These are phyloP conservation scores for Neoniphon sammara DNA, from an alignment of 2,797 vertebrate species.

Conservation along the genomic window DNA sequence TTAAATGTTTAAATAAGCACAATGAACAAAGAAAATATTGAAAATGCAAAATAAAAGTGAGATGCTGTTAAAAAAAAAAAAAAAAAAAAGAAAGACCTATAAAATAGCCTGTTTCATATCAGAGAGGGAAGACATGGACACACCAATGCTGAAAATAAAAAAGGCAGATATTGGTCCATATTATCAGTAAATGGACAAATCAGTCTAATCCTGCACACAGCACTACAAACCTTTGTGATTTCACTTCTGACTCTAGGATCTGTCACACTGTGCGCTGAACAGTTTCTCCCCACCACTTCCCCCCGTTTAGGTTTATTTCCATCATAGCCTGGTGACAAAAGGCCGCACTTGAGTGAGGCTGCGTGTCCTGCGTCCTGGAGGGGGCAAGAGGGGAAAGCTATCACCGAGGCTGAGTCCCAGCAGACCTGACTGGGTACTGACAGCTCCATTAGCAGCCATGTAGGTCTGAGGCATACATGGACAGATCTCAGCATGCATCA, in stretches of 20 bases:
- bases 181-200: too few relatives aligned
- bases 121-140: too few relatives aligned
- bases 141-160: too few relatives aligned
- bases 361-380: too few relatives aligned
- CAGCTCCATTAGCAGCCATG: neutral
- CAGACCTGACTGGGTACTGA: conserved; percentile 24
- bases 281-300: neutral
- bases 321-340: conserved; percentile 24
- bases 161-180: too few relatives aligned
- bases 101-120: too few relatives aligned
- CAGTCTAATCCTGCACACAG: neutral
- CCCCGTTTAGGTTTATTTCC: neutral
- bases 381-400: neutral
- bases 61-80: too few relatives aligned
- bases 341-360: neutral
- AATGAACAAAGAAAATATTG: too few relatives aligned
- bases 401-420: conserved; percentile 9
- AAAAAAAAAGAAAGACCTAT: too few relatives aligned
- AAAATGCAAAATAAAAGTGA: too few relatives aligned
- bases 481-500: neutral
- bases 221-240: neutral
- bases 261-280: conserved; percentile 26
- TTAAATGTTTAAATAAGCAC: too few relatives aligned
- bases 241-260: conserved; percentile 1
- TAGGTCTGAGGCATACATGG: neutral